Evolutionary conservation across 37 sponge, comb jelly and placozoan species (phyloP), one percentile per base, ranked within the genome.

Genomic region (Chondrosia reniformis): DNA sequence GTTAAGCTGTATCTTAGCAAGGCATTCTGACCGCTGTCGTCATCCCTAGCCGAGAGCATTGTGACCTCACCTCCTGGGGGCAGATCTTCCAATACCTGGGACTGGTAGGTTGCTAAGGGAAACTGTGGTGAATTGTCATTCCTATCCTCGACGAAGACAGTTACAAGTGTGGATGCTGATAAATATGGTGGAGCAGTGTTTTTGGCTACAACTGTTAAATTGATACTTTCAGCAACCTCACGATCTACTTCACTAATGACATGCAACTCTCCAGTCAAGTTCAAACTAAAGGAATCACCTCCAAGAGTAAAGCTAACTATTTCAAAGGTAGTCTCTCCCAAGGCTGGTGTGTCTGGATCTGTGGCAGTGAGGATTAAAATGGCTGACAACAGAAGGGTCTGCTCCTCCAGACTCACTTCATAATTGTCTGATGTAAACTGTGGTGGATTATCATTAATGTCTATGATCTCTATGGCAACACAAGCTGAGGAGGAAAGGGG

Each of bases 361-460:
- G 27, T 34, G 36, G 84, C 86, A 46, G 33, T 33, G 13, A 85
- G 38, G 28, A 34, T 66, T 30, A 83, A 5, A 0, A 85, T 43
- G 66, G 55, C 24, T 8, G 56, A 41, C 0, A 27, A 43, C n/a
- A 55, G 49, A 24, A 66, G 46, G 0, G 49, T 1, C 24, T 88
- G 65, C 45, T 92, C 93, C 17, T 19, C 24, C 1, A 88, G 12
- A 9, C 21, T 46, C 17, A 45, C 65, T 1, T 30, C 32, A 61
- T 85, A 88, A 3, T 24, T 22, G 9, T 66, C 15, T 42, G 75
- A 42, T 37, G 75, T 5, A 46, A 92, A 92, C 38, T 56, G 25
- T 36, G 93, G 93, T 10, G 82, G 80, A 21, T 79, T 44, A 67
- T 94, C 91, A 79, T 94, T 94, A 25, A 88, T 78, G 80, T 94